These are phyloP conservation scores for Saturnia pavonia DNA, from an alignment of 2,888 invertebrate genomes.

Conservation along the genomic window DNA sequence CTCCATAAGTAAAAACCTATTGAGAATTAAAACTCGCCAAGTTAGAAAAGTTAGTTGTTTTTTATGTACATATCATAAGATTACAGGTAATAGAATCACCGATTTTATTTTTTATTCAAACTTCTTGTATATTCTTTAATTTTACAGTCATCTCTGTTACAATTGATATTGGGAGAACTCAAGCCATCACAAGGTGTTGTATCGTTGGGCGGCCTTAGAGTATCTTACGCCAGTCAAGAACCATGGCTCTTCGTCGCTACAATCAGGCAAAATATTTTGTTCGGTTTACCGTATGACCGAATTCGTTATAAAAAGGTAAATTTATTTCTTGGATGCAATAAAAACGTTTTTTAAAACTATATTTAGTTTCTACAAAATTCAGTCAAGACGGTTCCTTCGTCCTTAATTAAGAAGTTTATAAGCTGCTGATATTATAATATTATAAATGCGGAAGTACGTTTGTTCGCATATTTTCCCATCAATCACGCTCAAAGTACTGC, in stretches of 20 bases:
- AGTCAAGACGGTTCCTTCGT: no score
- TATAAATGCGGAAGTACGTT: no score
- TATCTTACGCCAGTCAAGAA: constrained; percentile 90
- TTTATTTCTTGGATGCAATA: not conserved
- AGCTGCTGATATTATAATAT: no score
- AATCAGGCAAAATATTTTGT: constrained; percentile 89
- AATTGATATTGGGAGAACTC: constrained; percentile 88
- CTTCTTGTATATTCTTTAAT: not conserved
- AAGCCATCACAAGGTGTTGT: constrained; percentile 83
- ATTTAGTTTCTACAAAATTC: no score
- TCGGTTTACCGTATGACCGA: constrained; percentile 84
- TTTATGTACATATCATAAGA: not conserved
- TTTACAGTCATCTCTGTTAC: constrained; percentile 83
- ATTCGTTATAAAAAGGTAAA: constrained; percentile 74
- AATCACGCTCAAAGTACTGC: no score
- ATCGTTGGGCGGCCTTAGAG: constrained; percentile 79
- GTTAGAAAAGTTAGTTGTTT: not conserved
- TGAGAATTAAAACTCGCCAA: no score
- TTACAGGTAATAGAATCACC: not conserved
- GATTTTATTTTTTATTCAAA: not conserved
- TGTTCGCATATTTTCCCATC: no score
- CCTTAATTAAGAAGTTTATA: no score
- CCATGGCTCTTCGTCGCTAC: constrained; percentile 89
- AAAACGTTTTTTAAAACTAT: no score
- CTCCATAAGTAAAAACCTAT: not conserved